Evolutionary conservation across 2,888 invertebrate genomes (phyloP).

Genomic region (Pseudanteris insignis): DNA sequence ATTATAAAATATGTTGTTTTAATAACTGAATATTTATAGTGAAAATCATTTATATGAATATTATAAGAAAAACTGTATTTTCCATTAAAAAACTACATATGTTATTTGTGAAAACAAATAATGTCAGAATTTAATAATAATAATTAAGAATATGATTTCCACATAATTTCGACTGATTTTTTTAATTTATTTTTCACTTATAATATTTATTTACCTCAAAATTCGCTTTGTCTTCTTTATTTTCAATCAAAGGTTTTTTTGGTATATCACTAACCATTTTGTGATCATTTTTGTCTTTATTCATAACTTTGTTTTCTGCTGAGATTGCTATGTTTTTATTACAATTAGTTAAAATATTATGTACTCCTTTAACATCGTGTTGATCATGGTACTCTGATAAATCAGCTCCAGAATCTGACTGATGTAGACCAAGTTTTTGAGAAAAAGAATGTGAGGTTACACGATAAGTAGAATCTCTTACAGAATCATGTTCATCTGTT

Average conservation of each 20-base stretch:
- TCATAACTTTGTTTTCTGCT: constrained; percentile 42
- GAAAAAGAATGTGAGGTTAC: constrained; percentile 53
- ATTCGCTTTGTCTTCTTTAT: constrained; percentile 20
- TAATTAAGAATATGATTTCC: too few relatives aligned
- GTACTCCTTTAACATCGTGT: constrained; percentile 65
- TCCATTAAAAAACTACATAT: too few relatives aligned
- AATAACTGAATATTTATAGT: too few relatives aligned
- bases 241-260: constrained; percentile 24
- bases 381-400: constrained; percentile 72
- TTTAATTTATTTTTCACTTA: too few relatives aligned
- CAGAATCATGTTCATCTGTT: constrained; percentile 77
- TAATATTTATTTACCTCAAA: constrained; percentile 15
- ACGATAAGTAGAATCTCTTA: constrained; percentile 68
- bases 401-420: constrained; percentile 79
- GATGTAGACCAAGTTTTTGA: constrained; percentile 69
- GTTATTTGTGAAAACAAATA: too few relatives aligned
- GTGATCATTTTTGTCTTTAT: constrained; percentile 19
- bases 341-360: constrained; percentile 59
- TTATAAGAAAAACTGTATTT: too few relatives aligned
- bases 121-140: too few relatives aligned
- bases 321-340: constrained; percentile 50
- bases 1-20: too few relatives aligned
- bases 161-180: too few relatives aligned
- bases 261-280: constrained; percentile 13
- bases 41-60: too few relatives aligned